Evolutionary conservation across 2,888 invertebrate species (phyloP).

Genomic region (Drosophila nr. medialis): DNA sequence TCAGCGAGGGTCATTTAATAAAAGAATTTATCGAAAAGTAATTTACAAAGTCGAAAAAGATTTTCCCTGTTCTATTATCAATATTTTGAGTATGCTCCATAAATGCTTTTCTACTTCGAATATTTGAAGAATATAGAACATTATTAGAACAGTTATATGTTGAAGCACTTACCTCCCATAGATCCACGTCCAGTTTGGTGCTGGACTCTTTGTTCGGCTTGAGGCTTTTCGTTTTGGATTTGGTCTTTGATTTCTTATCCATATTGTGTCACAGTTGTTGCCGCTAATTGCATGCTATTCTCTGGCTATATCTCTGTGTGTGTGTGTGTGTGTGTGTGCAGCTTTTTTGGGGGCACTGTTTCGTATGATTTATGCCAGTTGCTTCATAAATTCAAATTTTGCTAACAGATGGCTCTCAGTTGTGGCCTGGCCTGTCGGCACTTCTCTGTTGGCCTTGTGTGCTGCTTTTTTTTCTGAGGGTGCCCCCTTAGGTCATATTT

Average conservation of each 20-base stretch:
- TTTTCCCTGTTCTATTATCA: too few species aligned
- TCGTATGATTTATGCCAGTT: constrained; percentile 58
- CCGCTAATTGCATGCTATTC: constrained; percentile 47
- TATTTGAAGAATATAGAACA: background rate
- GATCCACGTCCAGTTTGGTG: constrained; percentile 82
- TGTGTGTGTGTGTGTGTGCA: constrained; percentile 4
- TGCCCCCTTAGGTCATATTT: constrained; percentile 37
- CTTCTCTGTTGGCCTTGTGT: constrained; percentile 27
- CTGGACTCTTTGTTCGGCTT: constrained; percentile 82
- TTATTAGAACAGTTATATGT: background rate
- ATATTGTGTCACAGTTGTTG: constrained; percentile 53
- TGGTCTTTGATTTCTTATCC: constrained; percentile 77
- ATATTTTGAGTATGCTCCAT: too few species aligned
- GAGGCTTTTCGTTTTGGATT: constrained; percentile 76
- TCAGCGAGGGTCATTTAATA: background rate
- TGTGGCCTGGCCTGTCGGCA: constrained; percentile 23
- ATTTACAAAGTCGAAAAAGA: too few species aligned
- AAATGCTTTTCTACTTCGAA: background rate
- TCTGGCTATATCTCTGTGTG: constrained; percentile 11
- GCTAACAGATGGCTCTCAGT: constrained; percentile 40
- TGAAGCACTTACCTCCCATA: constrained; percentile 81
- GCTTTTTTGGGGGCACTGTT: constrained; percentile 23
- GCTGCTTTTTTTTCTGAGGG: background rate
- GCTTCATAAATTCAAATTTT: constrained; percentile 53
- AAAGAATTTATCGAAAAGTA: too few species aligned